Percentiles rank a stretch among this genome's conserved stretches.
These are phyloP conservation scores for Himalopsyche anomala DNA, from an alignment of 2,888 invertebrate species.

Conservation along the genomic window DNA sequence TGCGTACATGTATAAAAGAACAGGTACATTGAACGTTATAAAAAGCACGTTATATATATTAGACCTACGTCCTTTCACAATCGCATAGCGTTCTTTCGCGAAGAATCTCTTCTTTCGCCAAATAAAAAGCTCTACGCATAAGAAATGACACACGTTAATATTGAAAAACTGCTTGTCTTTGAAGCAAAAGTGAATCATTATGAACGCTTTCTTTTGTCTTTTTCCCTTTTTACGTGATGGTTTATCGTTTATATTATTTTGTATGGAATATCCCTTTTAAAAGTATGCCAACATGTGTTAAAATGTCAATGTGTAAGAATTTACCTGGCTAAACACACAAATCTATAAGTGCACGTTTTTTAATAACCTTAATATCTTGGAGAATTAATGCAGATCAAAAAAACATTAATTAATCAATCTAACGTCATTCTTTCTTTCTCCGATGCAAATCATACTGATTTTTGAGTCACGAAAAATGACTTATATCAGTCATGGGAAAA, in stretches of 20 bases:
- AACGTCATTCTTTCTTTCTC: too few relatives aligned
- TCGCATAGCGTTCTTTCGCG: slow-evolving; percentile 32
- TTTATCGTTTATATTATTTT: slow-evolving; percentile 2
- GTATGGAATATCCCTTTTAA: too few relatives aligned
- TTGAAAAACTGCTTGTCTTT: slow-evolving; percentile 3
- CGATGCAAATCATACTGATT: too few relatives aligned
- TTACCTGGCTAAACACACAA: too few relatives aligned
- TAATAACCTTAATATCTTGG: too few relatives aligned
- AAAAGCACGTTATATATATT: neutral
- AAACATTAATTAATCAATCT: too few relatives aligned
- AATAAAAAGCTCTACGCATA: slow-evolving; percentile 2
- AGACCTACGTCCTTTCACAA: slow-evolving; percentile 6
- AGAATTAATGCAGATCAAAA: too few relatives aligned
- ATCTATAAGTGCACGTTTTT: too few relatives aligned
- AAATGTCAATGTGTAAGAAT: too few relatives aligned
- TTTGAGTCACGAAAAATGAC: too few relatives aligned
- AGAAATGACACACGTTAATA: neutral
- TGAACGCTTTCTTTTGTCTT: slow-evolving; percentile 31
- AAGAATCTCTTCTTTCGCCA: slow-evolving; percentile 35
- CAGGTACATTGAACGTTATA: slow-evolving; percentile 40
- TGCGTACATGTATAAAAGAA: slow-evolving; percentile 9
- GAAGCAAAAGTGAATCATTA: slow-evolving; percentile 25
- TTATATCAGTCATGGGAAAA: too few relatives aligned
- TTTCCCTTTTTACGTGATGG: slow-evolving; percentile 13
- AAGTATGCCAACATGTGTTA: too few relatives aligned